Evolutionary conservation across 2,888 invertebrate genomes (phyloP).

Genomic region (Limnephilus marmoratus): DNA sequence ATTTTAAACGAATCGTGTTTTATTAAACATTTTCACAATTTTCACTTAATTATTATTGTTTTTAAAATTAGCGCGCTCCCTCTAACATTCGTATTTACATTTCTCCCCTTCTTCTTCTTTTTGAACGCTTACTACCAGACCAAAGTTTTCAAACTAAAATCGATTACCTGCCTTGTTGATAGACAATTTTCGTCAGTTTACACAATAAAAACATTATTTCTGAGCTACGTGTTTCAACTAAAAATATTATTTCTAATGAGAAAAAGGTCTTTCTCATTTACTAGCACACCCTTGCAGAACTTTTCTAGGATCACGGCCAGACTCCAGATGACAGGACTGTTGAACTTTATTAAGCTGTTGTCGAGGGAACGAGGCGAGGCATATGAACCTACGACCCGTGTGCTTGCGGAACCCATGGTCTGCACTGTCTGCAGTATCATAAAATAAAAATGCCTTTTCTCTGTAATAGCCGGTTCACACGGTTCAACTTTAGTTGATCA

Average conservation of each 20-base stretch:
- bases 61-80: too few relatives aligned
- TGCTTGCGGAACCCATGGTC: background rate
- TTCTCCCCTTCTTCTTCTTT: too few relatives aligned
- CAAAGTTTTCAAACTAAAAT: background rate
- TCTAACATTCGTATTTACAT: too few relatives aligned
- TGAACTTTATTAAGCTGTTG: background rate
- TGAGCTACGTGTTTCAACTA: background rate
- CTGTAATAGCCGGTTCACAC: too few relatives aligned
- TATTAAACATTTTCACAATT: too few relatives aligned
- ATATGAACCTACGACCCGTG: background rate
- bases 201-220: background rate
- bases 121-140: too few relatives aligned
- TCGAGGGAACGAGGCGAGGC: background rate
- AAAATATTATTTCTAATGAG: background rate
- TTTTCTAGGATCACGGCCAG: background rate
- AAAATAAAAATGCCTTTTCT: background rate
- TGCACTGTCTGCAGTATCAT: background rate
- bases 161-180: background rate
- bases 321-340: background rate
- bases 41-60: too few relatives aligned
- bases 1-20: too few relatives aligned
- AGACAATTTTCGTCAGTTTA: background rate
- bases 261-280: background rate
- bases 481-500: too few relatives aligned
- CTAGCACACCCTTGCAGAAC: background rate